Evolutionary conservation across 2,113 vertebrate genomes (phyloP).

Genomic region (Genyomyrus donnyi): DNA sequence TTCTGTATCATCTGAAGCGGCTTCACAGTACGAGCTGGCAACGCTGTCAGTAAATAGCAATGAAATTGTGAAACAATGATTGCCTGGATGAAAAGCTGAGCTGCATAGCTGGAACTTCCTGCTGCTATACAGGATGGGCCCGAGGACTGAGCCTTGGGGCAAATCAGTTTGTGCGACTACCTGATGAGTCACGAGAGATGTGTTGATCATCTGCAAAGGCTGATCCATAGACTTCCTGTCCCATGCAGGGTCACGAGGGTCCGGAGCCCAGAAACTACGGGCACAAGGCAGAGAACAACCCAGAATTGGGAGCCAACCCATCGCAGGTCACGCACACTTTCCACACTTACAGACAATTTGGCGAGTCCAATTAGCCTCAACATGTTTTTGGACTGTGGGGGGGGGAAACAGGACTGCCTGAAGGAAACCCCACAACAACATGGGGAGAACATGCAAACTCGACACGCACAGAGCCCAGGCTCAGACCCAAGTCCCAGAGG

Average conservation of each 20-base stretch:
- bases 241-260: background rate
- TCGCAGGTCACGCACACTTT: background rate
- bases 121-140: background rate
- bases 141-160: background rate
- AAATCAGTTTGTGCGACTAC: background rate
- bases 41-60: background rate
- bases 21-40: background rate
- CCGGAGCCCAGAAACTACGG: background rate
- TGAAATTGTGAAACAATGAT: background rate
- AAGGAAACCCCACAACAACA: background rate
- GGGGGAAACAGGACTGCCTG: background rate
- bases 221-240: background rate
- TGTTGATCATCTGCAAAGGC: background rate
- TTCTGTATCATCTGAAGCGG: background rate
- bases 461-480: background rate
- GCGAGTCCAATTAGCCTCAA: background rate
- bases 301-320: background rate
- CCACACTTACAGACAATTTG: background rate
- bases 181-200: background rate
- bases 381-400: background rate
- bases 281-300: background rate
- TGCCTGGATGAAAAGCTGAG: background rate
- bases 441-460: background rate
- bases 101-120: background rate
- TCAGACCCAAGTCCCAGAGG: background rate